Conservation (phyloP, 1,140 invertebrate genomes). For the Pseudomyrmex pallidus region DNA sequence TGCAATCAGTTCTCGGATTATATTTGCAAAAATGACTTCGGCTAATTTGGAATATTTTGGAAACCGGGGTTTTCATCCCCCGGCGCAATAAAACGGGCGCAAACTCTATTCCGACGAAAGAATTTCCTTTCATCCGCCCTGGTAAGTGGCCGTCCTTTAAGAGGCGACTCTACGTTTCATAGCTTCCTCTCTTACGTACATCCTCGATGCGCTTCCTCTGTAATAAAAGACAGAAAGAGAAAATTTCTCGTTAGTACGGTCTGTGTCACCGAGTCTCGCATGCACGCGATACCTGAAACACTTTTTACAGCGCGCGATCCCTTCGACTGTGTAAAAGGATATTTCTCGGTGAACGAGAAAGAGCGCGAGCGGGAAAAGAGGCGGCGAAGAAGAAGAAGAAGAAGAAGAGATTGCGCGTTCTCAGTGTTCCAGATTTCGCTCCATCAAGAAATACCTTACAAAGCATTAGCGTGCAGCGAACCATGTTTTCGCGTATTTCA, state of each 20-base stretch:
- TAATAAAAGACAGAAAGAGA: constrained; percentile 81
- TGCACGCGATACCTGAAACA: constrained; percentile 50
- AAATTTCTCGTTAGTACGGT: constrained; percentile 56
- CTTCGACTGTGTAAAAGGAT: constrained; percentile 48
- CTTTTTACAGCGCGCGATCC: constrained; percentile 33
- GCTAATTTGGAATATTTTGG: constrained; percentile 29
- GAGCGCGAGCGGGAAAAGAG: not conserved
- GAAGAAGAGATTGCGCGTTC: constrained; percentile 26
- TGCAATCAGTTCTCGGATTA: not conserved
- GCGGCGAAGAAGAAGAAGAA: not conserved
- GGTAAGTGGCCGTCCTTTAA: constrained; percentile 56
- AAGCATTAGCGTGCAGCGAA: constrained; percentile 58
- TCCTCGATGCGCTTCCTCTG: constrained; percentile 87
- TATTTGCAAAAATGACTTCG: constrained; percentile 27
- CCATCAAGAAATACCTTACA: constrained; percentile 21
- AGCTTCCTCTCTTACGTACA: constrained; percentile 84
- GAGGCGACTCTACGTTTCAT: constrained; percentile 56
- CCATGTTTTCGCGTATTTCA: constrained; percentile 44
- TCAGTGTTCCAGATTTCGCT: constrained; percentile 56
- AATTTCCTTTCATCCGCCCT: constrained; percentile 41
- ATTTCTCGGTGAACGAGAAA: not conserved
- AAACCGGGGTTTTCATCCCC: not conserved
- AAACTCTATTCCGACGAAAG: constrained; percentile 42
- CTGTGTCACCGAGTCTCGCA: not conserved
- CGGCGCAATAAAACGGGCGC: constrained; percentile 21